Percentiles rank a stretch among this genome's conserved stretches.
Evolutionary conservation across 2,888 invertebrate genomes (phyloP).

Genomic region (Ophioninae sp.): DNA sequence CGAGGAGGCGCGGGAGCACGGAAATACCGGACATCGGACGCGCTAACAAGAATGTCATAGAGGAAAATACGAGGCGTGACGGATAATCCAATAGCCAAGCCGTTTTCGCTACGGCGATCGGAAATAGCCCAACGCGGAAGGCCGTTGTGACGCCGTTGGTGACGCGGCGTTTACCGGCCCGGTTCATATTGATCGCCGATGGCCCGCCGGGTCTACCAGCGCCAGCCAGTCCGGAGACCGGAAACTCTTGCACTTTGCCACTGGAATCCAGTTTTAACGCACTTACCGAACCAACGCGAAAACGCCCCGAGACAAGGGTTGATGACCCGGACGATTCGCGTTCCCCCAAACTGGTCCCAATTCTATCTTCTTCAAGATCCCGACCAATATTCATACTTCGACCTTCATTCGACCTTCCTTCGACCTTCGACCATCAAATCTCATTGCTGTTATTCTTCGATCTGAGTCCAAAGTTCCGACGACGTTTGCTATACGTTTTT

Average conservation of each 20-base stretch:
- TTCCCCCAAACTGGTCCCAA: neutral
- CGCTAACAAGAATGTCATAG: neutral
- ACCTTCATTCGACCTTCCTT: too few species aligned
- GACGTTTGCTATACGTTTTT: too few species aligned
- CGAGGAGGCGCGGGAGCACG: neutral
- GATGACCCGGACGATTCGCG: neutral
- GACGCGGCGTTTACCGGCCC: conserved; percentile 11
- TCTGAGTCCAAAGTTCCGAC: too few species aligned
- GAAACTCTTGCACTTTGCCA: conserved; percentile 22
- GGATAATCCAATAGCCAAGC: neutral
- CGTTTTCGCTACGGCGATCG: neutral
- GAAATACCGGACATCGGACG: conserved; percentile 1
- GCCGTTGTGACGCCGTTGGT: conserved; percentile 9
- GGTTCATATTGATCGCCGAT: conserved; percentile 35
- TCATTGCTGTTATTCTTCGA: too few species aligned
- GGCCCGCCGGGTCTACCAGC: conserved; percentile 9
- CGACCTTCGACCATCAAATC: too few species aligned
- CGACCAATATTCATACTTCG: too few species aligned
- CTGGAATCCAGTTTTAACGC: conserved; percentile 32
- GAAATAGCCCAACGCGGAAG: conserved; percentile 9
- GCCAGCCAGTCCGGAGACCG: conserved; percentile 22
- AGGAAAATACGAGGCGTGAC: neutral
- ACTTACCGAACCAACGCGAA: conserved; percentile 10
- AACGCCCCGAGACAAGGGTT: neutral
- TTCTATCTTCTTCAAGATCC: neutral